A percentile compares a stretch with the other conserved stretches of the same genome.
Evolutionary conservation across 2,797 vertebrate genomes (phyloP).

Genomic region (Arctocebus calabarensis): DNA sequence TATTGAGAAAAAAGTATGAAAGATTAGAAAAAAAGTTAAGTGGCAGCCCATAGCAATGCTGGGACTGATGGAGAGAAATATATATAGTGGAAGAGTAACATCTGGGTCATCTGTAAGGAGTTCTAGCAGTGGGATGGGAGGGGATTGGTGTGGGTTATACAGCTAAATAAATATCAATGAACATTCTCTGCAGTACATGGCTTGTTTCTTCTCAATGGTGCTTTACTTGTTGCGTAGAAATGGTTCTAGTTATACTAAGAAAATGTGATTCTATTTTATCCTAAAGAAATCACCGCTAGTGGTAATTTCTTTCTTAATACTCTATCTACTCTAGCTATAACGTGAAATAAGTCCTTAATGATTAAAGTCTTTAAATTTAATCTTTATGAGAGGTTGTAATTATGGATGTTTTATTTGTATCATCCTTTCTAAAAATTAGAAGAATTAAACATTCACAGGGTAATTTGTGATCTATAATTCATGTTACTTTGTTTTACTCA

Average conservation of each 20-base stretch:
- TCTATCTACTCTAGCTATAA: conserved; percentile 76
- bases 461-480: conserved; percentile 35
- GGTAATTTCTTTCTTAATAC: conserved; percentile 77
- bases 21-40: neutral
- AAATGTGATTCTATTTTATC: conserved; percentile 77
- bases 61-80: neutral
- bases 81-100: neutral
- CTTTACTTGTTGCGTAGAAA: conserved; percentile 65
- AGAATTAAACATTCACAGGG: conserved; percentile 21
- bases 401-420: conserved; percentile 71
- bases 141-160: neutral
- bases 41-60: neutral
- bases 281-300: conserved; percentile 57
- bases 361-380: conserved; percentile 75
- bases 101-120: neutral
- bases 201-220: conserved; percentile 55
- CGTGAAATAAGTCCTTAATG: conserved; percentile 80
- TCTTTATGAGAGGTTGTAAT: conserved; percentile 75
- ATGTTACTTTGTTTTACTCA: conserved; percentile 30
- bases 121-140: neutral
- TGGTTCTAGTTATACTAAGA: conserved; percentile 75
- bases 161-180: neutral
- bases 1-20: neutral
- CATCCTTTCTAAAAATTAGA: conserved; percentile 61
- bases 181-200: neutral